These are phyloP conservation scores for Conchocele bisecta DNA, from an alignment of 2,888 invertebrate species.

Conservation along the genomic window DNA sequence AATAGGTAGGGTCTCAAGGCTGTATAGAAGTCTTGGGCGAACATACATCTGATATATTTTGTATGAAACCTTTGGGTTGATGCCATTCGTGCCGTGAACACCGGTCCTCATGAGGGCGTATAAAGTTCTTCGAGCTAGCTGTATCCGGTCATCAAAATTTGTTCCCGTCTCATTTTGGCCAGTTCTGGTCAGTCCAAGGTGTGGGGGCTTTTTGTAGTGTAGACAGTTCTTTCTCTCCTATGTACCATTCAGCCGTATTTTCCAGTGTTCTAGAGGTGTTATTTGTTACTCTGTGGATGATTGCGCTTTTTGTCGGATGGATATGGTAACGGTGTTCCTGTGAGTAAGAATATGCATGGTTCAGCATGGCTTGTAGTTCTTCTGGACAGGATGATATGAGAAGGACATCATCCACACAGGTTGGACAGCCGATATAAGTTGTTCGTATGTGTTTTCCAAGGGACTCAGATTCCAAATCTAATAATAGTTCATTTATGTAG, in stretches of 20 bases:
- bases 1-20: conserved; percentile 7
- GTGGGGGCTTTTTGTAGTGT: neutral
- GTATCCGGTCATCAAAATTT: neutral
- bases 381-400: neutral
- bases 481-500: neutral
- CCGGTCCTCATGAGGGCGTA: conserved; percentile 8
- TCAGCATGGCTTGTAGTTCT: conserved; percentile 12
- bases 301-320: conserved; percentile 7
- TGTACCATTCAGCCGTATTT: neutral
- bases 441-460: conserved; percentile 1
- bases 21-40: neutral
- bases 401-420: conserved; percentile 8
- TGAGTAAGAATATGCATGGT: neutral
- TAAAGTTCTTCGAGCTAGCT: conserved; percentile 11
- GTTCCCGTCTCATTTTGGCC: neutral
- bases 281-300: neutral
- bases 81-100: conserved; percentile 11
- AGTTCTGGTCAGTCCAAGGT: conserved; percentile 7
- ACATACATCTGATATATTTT: conserved; percentile 13
- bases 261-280: neutral
- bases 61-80: conserved; percentile 20
- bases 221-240: too few relatives aligned
- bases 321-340: neutral
- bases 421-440: conserved; percentile 9
- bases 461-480: neutral